Evolutionary conservation across 2,888 invertebrate species (phyloP).

Genomic region (Malthinus seriepunctatus): DNA sequence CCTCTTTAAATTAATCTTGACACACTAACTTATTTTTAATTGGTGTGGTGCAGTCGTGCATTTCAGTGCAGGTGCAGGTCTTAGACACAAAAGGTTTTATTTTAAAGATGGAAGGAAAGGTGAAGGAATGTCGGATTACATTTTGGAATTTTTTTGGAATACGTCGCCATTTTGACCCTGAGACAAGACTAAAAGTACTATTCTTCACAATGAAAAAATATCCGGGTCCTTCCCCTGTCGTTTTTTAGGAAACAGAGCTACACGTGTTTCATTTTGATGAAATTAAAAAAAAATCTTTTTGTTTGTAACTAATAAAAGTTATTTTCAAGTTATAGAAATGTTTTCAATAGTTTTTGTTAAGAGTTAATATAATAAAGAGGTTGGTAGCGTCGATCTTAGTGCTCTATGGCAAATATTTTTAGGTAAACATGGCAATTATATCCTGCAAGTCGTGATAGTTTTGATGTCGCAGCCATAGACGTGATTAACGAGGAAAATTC

Average conservation of each 20-base stretch:
- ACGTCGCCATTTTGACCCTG: constrained; percentile 48
- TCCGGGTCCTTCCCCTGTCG: constrained; percentile 20
- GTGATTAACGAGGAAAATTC: constrained; percentile 24
- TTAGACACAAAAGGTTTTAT: constrained; percentile 15
- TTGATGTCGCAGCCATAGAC: constrained; percentile 20
- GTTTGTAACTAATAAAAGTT: neutral
- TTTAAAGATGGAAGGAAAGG: constrained; percentile 21
- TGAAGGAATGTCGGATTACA: constrained; percentile 25
- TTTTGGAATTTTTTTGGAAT: constrained; percentile 26
- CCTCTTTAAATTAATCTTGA: constrained; percentile 14
- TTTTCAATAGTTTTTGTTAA: constrained; percentile 5
- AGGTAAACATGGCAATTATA: constrained; percentile 22
- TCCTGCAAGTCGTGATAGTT: constrained; percentile 22
- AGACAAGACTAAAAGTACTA: constrained; percentile 41
- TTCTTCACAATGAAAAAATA: constrained; percentile 34
- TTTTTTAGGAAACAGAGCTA: constrained; percentile 13
- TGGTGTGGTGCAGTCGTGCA: constrained; percentile 36
- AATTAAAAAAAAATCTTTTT: neutral
- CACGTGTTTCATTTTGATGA: constrained; percentile 7
- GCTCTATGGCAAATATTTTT: constrained; percentile 13
- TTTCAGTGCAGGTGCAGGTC: constrained; percentile 36
- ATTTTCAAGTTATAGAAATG: neutral
- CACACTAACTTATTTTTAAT: constrained; percentile 27
- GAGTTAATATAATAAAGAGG: constrained; percentile 19
- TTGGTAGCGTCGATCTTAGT: constrained; percentile 20